Evolutionary conservation across 1,140 invertebrate genomes (phyloP).

Genomic region (Listronotus oregonensis): DNA sequence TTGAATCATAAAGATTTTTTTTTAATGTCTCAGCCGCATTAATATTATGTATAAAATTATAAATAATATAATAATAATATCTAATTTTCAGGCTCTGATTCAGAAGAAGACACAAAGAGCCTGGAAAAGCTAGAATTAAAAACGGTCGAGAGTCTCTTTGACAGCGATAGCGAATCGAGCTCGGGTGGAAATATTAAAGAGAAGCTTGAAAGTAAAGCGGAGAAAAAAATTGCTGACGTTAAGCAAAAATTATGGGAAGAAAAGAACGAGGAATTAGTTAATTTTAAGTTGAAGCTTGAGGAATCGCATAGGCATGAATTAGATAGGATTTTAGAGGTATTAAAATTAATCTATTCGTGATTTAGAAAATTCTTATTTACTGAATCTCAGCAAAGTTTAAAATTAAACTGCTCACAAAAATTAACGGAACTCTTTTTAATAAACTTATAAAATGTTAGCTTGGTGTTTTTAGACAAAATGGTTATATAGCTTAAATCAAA

Average conservation of each 20-base stretch:
- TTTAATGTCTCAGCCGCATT: too few species aligned
- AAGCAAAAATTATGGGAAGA: conserved; percentile 50
- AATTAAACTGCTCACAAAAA: too few species aligned
- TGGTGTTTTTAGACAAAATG: too few species aligned
- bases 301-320: conserved; percentile 61
- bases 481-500: too few species aligned
- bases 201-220: conserved; percentile 60
- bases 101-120: conserved; percentile 61
- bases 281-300: conserved; percentile 55
- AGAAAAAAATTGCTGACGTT: conserved; percentile 59
- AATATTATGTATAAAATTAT: too few species aligned
- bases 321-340: conserved; percentile 58
- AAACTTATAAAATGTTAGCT: too few species aligned
- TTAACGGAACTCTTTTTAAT: too few species aligned
- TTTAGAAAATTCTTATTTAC: too few species aligned
- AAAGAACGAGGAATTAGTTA: conserved; percentile 54
- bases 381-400: too few species aligned
- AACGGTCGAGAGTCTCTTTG: conserved; percentile 37
- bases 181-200: conserved; percentile 43
- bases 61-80: too few species aligned
- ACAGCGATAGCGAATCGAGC: conserved; percentile 39
- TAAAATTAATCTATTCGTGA: too few species aligned
- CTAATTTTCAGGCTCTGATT: conserved; percentile 55
- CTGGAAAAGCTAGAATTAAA: conserved; percentile 54
- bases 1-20: too few species aligned